These are phyloP conservation scores for Tinamus guttatus DNA, from an alignment of 2,113 vertebrate genomes.

Conservation along the genomic window DNA sequence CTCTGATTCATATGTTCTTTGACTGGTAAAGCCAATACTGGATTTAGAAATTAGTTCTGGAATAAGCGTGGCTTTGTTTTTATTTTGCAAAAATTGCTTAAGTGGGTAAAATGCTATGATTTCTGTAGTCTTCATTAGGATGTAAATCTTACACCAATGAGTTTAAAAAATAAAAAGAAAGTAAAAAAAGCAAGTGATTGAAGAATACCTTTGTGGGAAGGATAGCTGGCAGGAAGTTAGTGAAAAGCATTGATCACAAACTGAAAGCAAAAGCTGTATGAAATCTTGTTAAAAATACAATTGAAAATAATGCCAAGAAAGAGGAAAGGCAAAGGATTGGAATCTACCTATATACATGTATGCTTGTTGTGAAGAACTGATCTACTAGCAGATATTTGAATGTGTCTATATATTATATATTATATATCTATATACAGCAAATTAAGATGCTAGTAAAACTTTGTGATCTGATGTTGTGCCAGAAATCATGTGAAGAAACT, in stretches of 20 bases:
- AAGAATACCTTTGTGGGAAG: not conserved
- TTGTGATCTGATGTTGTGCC: not conserved
- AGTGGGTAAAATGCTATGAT: not conserved
- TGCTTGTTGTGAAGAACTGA: not conserved
- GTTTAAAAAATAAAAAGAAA: not conserved
- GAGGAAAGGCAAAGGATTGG: not conserved
- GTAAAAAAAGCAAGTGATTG: rapidly evolving
- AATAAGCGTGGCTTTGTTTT: not conserved
- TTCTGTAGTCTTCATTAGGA: not conserved
- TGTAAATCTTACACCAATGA: not conserved
- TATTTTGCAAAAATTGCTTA: not conserved
- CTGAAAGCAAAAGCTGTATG: not conserved
- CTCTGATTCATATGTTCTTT: not conserved
- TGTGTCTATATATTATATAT: too few relatives aligned
- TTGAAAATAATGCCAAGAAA: not conserved
- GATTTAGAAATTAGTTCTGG: not conserved
- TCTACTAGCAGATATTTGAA: not conserved
- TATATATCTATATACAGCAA: not conserved
- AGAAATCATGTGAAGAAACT: not conserved
- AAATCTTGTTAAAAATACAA: not conserved
- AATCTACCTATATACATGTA: not conserved
- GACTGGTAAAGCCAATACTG: not conserved
- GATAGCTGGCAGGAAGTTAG: not conserved
- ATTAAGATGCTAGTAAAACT: not conserved
- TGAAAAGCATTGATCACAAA: not conserved